These are phyloP conservation scores for Ptychoptera contaminata DNA, from an alignment of 2,888 invertebrate species.

Conservation along the genomic window DNA sequence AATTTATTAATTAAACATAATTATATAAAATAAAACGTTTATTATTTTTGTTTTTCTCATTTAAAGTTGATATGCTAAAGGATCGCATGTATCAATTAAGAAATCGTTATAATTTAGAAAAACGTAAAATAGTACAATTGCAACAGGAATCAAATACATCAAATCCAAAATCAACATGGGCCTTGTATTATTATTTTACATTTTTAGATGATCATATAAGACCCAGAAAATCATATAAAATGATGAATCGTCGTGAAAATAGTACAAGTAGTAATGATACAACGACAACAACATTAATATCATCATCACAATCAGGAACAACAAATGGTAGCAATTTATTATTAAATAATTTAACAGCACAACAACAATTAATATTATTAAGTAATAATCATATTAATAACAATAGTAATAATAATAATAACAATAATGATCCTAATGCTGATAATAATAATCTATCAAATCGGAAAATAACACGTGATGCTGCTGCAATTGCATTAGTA, in stretches of 20 bases:
- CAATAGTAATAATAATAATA: no score
- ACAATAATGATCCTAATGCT: no score
- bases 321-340: no score
- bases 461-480: no score
- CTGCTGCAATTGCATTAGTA: no score
- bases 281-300: not conserved
- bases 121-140: slow-evolving; percentile 25
- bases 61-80: slow-evolving; percentile 25
- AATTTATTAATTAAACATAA: not conserved
- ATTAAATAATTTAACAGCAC: no score
- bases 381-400: no score
- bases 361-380: no score
- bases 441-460: no score
- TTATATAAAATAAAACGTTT: no score
- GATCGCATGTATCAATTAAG: slow-evolving; percentile 31
- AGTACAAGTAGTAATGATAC: not conserved
- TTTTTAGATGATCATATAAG: slow-evolving; percentile 29
- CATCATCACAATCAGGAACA: no score
- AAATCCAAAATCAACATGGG: slow-evolving; percentile 26
- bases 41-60: no score
- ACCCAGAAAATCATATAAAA: slow-evolving; percentile 26
- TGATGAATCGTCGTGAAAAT: slow-evolving; percentile 15
- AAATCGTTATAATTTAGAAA: slow-evolving; percentile 31
- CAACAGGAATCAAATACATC: slow-evolving; percentile 13
- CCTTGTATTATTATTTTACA: slow-evolving; percentile 25